A percentile compares a stretch with the other conserved stretches of the same genome.
Conservation (phyloP, 1,140 invertebrate species). For the Drosophila lini region DNA sequence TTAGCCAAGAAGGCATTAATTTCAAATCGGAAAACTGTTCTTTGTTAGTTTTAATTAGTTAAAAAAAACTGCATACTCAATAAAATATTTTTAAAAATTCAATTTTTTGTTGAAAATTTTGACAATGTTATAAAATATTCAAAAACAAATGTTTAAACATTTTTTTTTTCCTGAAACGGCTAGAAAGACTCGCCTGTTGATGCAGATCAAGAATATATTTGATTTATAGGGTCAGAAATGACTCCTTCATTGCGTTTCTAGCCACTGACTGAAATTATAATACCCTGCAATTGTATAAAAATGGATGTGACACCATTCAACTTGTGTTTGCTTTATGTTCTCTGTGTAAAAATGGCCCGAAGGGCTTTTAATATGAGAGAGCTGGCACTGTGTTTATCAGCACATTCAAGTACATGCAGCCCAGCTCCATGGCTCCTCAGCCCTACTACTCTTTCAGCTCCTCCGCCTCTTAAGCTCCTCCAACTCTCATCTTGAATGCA, state of each 20-base stretch:
- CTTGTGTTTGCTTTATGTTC: slow-evolving; percentile 3
- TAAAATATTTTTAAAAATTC: too few relatives aligned
- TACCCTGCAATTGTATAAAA: background rate
- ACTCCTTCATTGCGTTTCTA: background rate
- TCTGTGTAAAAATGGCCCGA: background rate
- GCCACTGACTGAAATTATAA: background rate
- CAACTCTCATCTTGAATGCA: slow-evolving; percentile 8
- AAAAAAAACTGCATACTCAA: too few relatives aligned
- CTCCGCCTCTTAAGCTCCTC: background rate
- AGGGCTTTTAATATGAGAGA: slow-evolving; percentile 17
- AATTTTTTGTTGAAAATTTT: too few relatives aligned
- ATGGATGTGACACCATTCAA: slow-evolving; percentile 5
- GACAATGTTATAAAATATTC: too few relatives aligned
- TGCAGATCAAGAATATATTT: background rate
- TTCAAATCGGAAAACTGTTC: too few relatives aligned
- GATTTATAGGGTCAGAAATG: too few relatives aligned
- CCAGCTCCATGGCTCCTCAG: background rate
- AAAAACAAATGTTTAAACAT: too few relatives aligned
- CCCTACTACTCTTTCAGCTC: background rate
- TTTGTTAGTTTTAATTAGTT: too few relatives aligned
- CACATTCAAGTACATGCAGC: slow-evolving; percentile 13
- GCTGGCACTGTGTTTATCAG: slow-evolving; percentile 12
- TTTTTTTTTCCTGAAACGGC: too few relatives aligned
- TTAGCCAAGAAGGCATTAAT: too few relatives aligned
- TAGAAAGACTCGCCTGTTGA: too few relatives aligned